Evolutionary conservation across 2,113 vertebrate genomes (phyloP).

Genomic region (Lycaon pictus): DNA sequence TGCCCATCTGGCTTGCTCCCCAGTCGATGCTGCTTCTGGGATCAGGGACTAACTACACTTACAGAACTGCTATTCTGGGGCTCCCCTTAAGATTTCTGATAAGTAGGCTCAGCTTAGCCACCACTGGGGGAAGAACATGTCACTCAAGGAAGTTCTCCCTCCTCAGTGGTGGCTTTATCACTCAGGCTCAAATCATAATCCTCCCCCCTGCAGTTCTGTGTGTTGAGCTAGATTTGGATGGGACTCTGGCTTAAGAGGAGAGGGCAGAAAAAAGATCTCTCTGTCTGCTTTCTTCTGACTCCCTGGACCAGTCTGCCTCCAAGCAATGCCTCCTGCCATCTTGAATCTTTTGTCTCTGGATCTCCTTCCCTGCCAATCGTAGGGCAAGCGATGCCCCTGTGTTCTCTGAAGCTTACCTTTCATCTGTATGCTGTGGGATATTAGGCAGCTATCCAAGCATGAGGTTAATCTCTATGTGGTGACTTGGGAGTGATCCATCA

Average conservation of each 20-base stretch:
- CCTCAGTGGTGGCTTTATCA: not conserved
- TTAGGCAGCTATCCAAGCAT: not conserved
- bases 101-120: not conserved
- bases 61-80: not conserved
- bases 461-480: not conserved
- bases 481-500: not conserved
- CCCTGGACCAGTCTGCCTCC: not conserved
- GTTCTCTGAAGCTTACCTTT: not conserved
- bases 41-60: not conserved
- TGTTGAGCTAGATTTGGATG: not conserved
- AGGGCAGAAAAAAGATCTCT: not conserved
- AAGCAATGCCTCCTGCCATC: not conserved
- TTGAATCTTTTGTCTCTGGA: not conserved
- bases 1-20: not conserved
- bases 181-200: not conserved
- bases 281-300: not conserved
- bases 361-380: not conserved
- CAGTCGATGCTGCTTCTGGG: not conserved
- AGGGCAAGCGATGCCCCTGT: not conserved
- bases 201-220: not conserved
- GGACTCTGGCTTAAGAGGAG: not conserved
- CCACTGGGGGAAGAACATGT: not conserved
- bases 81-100: not conserved
- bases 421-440: not conserved
- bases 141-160: not conserved